phyloP scores from a whole-genome alignment of 35 echinoderm and acorn worm genomes.

The Chiridota heheva region DNA sequence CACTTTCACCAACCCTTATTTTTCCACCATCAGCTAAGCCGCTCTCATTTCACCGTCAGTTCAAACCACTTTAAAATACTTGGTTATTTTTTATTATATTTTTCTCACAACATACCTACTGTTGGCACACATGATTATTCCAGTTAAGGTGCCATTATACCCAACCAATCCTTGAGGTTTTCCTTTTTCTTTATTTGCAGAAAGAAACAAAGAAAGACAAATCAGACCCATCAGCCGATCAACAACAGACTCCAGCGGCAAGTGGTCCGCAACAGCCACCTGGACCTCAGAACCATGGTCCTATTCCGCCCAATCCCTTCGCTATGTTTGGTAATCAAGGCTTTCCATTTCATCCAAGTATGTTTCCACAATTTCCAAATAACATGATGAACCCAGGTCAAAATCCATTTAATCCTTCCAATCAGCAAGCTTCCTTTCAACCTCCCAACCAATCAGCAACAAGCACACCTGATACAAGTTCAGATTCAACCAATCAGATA shows the following conservation, averaged over 20 bases:
- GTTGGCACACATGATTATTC: no score
- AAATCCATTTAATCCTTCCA: slow-evolving; percentile 35
- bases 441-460: slow-evolving; percentile 6
- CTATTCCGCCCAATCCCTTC: slow-evolving; percentile 62
- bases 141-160: no score
- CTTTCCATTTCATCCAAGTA: slow-evolving; percentile 55
- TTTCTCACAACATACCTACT: no score
- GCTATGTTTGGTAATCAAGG: slow-evolving; percentile 39
- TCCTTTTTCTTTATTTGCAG: slow-evolving; percentile 23
- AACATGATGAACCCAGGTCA: slow-evolving; percentile 60
- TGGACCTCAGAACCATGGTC: slow-evolving; percentile 39
- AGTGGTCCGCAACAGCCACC: slow-evolving; percentile 5
- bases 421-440: not conserved
- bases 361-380: slow-evolving; percentile 69
- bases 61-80: no score
- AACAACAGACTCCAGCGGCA: not conserved
- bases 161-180: no score
- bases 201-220: slow-evolving; percentile 66
- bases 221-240: slow-evolving; percentile 9
- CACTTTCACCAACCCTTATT: no score
- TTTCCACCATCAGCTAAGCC: no score
- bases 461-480: not conserved
- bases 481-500: slow-evolving; percentile 35
- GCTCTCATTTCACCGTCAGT: no score
- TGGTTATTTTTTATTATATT: no score